Base-by-base conservation (phyloP, 1,140 invertebrate species). In the Lycorma delicatula region DNA sequence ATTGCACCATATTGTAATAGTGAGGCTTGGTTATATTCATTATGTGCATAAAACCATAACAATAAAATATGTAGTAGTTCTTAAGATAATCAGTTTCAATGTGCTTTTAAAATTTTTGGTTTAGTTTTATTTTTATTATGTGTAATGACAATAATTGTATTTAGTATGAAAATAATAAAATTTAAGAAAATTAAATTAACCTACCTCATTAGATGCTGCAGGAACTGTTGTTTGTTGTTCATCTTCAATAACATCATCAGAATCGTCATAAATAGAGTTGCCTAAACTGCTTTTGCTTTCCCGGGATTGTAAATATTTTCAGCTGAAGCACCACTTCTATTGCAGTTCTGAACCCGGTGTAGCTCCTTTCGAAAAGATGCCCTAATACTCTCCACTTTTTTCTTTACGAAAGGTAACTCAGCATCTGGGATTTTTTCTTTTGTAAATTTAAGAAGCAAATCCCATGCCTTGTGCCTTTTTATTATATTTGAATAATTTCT, bases 341-440 rank as follows among this genome's bases (percentile, higher is more conserved):
- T 28, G 2, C 61, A 65, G 1, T 64, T 52, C 29, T 58, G 47
- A 9, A 70, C 60, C 60, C 74, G 74, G 63, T 68, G 66, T 36
- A 61, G 51, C 55, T 67, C 66, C 52, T 61, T 65, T 16, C 66
- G 41, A 38, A 60, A 61, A 22, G 38, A 55, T 2, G 41, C 58
- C 26, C 66, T n/a, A n/a, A n/a, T 49, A 49, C 27, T 62, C 50
- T 63, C 54, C 2, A 66, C 51, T 57, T 66, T 66, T 53, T 61
- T 63, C n/a, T 38, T 49, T 58, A 3, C 63, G 46, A 25, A 55
- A 55, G 18, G 54, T 27, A 25, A 34, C 11, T n/a, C 59, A 22
- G 18, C 56, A 36, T n/a, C 20, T 28, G 55, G 47, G 55, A 60
- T 27, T 48, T 34, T 52, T 36, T 31, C 20, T 26, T 47, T 41